phyloP scores from a whole-genome alignment of 2,888 invertebrate genomes.

The Panorpa germanica region DNA sequence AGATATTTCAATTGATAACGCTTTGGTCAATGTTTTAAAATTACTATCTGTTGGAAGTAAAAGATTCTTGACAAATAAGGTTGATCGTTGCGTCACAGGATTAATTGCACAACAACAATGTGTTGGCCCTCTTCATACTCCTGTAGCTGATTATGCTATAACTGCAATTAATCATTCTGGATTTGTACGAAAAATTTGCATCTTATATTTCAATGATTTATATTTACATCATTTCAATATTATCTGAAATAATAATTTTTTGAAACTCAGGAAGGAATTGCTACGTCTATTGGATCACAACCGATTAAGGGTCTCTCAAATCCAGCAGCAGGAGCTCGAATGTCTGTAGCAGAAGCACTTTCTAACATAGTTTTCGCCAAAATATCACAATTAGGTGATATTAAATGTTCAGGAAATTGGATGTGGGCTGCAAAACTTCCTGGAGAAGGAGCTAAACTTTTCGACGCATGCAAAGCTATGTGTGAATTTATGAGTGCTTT shows the following conservation, averaged over 20 bases:
- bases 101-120: slow-evolving; percentile 95
- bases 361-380: slow-evolving; percentile 73
- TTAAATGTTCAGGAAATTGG: slow-evolving; percentile 99
- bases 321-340: slow-evolving; percentile 73
- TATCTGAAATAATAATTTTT: slow-evolving; percentile 2
- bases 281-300: slow-evolving; percentile 92
- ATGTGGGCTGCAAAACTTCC: slow-evolving; percentile 98
- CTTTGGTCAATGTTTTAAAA: slow-evolving; percentile 62
- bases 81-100: slow-evolving; percentile 87
- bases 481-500: slow-evolving; percentile 64
- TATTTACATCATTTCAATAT: background rate
- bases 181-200: slow-evolving; percentile 26
- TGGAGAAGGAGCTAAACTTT: slow-evolving; percentile 77
- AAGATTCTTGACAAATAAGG: slow-evolving; percentile 88
- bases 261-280: slow-evolving; percentile 58
- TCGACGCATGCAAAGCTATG: slow-evolving; percentile 75
- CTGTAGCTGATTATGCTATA: slow-evolving; percentile 85
- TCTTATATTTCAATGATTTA: slow-evolving; percentile 2
- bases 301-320: slow-evolving; percentile 81
- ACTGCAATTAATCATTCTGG: slow-evolving; percentile 73
- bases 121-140: slow-evolving; percentile 91
- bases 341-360: slow-evolving; percentile 88
- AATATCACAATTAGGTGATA: slow-evolving; percentile 52
- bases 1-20: slow-evolving; percentile 42
- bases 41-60: slow-evolving; percentile 89